Evolutionary conservation across 2,113 vertebrate genomes (phyloP), one percentile per base, ranked within the genome.

Genomic region (Tachysurus vachellii): DNA sequence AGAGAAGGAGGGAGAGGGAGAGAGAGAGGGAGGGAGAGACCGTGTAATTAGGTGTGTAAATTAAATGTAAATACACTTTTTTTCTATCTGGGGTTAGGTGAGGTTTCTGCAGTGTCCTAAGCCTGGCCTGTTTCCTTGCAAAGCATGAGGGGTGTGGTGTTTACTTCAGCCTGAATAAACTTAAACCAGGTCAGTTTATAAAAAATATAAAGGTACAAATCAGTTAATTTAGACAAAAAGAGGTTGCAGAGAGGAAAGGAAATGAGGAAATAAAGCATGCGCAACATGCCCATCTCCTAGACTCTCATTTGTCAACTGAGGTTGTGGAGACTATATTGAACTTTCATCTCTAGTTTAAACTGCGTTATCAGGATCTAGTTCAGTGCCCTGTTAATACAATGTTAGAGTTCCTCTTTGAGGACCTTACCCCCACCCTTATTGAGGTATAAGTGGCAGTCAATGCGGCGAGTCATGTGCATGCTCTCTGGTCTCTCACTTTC

Each of bases 81-180:
- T 50, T 53, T 80, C 47, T 44, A 14, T 47, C 71, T 84, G 86
- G 59, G 82, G 66, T 89, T 71, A 87, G 88, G 75, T 31, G 57
- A 85, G 82, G 77, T 85, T 89, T 85, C 73, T 28, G 50, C 50
- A 57, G 47, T 80, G 59, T 76, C 76, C n/a, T 56, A 61, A 56
- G 61, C 85, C 47, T 31, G 61, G 31, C 19, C 56, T 73, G 23
- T 84, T 57, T 54, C 26, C 68, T 83, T 19, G 8, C 73, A 50
- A 28, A 31, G 21, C n/a, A 50, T 56, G 23, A 50, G 66, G 23
- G 50, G 56, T 66, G 70, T 79, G 50, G 57, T 83, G 62, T 70
- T 70, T 71, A 86, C 53, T 71, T 86, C 59, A 44, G 47, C 19
- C 62, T 36, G 75, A 66, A 26, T 23, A 62, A 64, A 80, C 47